Base-by-base conservation (phyloP, 2,113 vertebrate genomes). In the Nycticryphes semicollaris region DNA sequence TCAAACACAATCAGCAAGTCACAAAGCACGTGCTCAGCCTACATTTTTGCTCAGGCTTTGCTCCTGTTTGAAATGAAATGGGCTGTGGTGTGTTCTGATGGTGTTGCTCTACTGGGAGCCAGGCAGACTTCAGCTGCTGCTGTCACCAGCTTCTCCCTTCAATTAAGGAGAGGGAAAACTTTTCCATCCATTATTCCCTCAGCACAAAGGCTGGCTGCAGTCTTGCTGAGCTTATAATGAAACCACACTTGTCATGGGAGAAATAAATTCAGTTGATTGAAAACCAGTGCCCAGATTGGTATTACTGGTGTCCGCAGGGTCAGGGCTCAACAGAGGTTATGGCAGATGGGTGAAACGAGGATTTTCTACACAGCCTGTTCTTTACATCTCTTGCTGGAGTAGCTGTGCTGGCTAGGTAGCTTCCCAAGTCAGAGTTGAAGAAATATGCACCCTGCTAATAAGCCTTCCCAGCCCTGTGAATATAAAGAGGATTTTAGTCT, bases 271-370 rank as follows among this genome's bases (percentile, higher is more conserved):
- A 76, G 41, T 4, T 41, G 45, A 63, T 5, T 72, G 48, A 66
- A 89, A 82, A 64, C 35, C 17, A 22, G 43, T 0, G 0, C 43
- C 23, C 51, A 74, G 53, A n/a, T 30, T 48, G 63, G 78, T 66
- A 33, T 62, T 68, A 53, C 53, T 78, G 24, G 14, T 0, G 0
- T 33, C 77, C 57, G 39, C 0, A 0, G 48, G 54, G 35, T 64
- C 54, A 19, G 66, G 68, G 82, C 56, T 79, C 17, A 25, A 57
- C 60, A 87, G 93, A 63, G 51, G 57, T 53, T 80, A 28, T 7
- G 63, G 54, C 50, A 78, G 66, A 31, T 2, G 1, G 16, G 27
- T 47, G 54, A 89, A 90, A 66, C 17, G 47, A 47, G 23, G 41
- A 14, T n/a, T 90, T 91, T 68, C 53, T 30, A 9, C 1, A 2